phyloP scores from a whole-genome alignment of 64 coral and sea anemone genomes.

The Stichodactyla helianthus region DNA sequence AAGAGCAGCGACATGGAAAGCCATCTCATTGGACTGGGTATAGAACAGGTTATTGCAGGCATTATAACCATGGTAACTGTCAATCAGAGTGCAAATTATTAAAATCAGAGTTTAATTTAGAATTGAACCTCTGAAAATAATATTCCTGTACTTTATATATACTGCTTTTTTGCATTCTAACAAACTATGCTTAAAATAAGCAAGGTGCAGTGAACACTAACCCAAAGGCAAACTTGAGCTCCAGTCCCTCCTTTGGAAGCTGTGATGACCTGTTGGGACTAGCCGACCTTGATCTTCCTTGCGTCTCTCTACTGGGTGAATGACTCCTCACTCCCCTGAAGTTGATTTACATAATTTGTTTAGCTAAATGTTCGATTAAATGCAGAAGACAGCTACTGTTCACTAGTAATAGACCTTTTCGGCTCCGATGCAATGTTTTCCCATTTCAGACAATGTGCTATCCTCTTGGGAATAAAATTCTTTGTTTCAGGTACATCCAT shows the following conservation, averaged over 20 bases:
- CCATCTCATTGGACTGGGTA: slow-evolving; percentile 89
- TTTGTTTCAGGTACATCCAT: too few species aligned
- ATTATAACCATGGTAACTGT: slow-evolving; percentile 99
- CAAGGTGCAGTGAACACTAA: slow-evolving; percentile 14
- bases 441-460: too few species aligned
- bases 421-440: too few species aligned
- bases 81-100: background rate
- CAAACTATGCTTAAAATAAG: too few species aligned
- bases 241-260: slow-evolving; percentile 60
- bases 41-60: slow-evolving; percentile 99
- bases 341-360: too few species aligned
- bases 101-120: background rate
- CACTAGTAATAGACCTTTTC: too few species aligned
- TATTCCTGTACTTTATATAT: background rate
- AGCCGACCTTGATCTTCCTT: slow-evolving; percentile 53
- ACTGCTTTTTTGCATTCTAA: too few species aligned
- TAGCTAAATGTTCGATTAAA: too few species aligned
- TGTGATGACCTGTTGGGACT: slow-evolving; percentile 46
- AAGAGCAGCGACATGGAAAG: slow-evolving; percentile 88
- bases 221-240: slow-evolving; percentile 98
- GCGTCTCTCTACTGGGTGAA: background rate
- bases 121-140: background rate
- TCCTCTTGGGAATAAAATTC: too few species aligned
- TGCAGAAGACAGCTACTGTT: too few species aligned
- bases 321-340: background rate